A percentile compares a stretch with the other conserved stretches of the same genome.
Evolutionary conservation across 2,888 invertebrate genomes (phyloP).

Genomic region (Deladenus siricidicola): DNA sequence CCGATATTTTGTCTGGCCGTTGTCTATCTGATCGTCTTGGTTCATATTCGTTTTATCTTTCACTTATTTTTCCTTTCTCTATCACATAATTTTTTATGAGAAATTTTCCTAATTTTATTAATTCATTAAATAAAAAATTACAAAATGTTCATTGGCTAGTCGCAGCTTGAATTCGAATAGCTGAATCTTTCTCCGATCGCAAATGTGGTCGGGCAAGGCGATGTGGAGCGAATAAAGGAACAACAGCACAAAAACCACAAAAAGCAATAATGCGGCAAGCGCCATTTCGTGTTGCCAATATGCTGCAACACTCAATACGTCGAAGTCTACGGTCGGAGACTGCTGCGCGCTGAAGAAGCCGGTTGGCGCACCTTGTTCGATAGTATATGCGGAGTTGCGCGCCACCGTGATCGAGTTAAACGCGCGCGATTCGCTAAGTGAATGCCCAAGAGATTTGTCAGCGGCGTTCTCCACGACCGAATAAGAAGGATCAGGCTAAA

Average conservation of each 20-base stretch:
- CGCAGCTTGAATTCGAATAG: constrained; percentile 42
- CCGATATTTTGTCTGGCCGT: too few species aligned
- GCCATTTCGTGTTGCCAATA: constrained; percentile 19
- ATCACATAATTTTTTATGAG: not conserved
- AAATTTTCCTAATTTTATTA: not conserved
- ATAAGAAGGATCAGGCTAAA: too few species aligned
- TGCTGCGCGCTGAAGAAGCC: not conserved
- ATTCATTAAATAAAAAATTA: constrained; percentile 16
- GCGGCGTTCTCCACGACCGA: too few species aligned
- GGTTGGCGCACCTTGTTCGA: too few species aligned
- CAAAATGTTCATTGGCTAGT: constrained; percentile 43
- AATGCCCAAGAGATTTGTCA: too few species aligned
- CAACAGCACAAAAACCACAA: constrained; percentile 22
- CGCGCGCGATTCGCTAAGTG: too few species aligned
- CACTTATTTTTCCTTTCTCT: not conserved
- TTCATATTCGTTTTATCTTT: too few species aligned
- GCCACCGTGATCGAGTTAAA: too few species aligned
- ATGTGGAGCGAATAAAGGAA: constrained; percentile 32
- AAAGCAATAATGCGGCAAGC: constrained; percentile 22
- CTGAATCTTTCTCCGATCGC: constrained; percentile 42
- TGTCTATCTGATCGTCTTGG: too few species aligned
- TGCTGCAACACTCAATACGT: not conserved
- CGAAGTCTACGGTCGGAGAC: not conserved
- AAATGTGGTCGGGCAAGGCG: constrained; percentile 40
- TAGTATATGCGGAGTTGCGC: too few species aligned